Percentiles rank a stretch among this genome's conserved stretches.
phyloP scores from a whole-genome alignment of 2,113 vertebrate species.

The Tragelaphus buxtoni region DNA sequence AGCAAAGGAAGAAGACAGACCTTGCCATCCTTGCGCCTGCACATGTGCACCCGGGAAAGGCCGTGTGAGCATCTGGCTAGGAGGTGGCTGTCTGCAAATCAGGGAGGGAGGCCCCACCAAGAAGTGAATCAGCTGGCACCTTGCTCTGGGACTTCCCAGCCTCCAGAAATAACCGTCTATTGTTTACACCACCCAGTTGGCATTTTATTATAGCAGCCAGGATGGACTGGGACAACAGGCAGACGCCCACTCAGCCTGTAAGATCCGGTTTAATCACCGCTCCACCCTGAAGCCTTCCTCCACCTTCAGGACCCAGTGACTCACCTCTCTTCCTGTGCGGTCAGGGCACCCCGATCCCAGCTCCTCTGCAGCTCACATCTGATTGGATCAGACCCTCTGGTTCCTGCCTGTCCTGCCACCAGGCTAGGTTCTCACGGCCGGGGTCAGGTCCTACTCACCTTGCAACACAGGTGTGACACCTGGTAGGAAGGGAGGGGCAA shows the following conservation, averaged over 20 bases:
- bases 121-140: neutral
- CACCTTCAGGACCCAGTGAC: neutral
- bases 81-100: neutral
- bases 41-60: neutral
- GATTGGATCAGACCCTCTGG: neutral
- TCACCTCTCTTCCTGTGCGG: accelerated
- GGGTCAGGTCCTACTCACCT: neutral
- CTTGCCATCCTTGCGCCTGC: neutral
- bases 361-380: neutral
- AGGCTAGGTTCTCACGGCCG: neutral
- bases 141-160: neutral
- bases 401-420: neutral
- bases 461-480: neutral
- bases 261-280: neutral
- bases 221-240: neutral
- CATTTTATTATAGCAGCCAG: neutral
- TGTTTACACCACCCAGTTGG: neutral
- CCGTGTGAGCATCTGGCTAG: neutral
- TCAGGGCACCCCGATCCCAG: neutral
- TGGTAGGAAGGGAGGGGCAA: neutral
- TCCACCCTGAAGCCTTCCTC: neutral
- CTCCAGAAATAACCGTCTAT: neutral
- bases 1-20: neutral
- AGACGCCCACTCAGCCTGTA: neutral
- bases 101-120: neutral